Percentiles rank a stretch among this genome's conserved stretches.
These are phyloP conservation scores for Todiramphus chloris DNA, from an alignment of 2,113 vertebrate species.

Conservation along the genomic window DNA sequence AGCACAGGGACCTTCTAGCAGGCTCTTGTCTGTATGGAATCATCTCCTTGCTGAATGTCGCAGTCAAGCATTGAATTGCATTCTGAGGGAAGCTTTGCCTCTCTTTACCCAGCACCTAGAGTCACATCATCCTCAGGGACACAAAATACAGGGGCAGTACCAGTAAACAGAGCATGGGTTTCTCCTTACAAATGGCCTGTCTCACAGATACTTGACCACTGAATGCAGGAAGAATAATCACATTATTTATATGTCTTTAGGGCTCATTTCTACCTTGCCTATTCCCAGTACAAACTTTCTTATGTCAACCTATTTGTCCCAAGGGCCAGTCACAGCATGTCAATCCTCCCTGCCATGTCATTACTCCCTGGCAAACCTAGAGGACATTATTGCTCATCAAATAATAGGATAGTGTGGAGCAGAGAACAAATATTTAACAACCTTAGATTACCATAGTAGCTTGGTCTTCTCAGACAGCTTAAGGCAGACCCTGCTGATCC, in stretches of 20 bases:
- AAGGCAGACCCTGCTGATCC: background rate
- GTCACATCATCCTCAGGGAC: accelerated
- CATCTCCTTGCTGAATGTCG: background rate
- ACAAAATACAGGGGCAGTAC: background rate
- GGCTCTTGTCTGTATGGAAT: background rate
- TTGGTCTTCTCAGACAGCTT: background rate
- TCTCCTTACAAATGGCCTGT: background rate
- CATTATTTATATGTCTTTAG: background rate
- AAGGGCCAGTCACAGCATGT: background rate
- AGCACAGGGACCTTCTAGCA: background rate
- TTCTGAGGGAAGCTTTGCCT: background rate
- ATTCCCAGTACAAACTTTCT: background rate
- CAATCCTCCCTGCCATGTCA: background rate
- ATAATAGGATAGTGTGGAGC: background rate
- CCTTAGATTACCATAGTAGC: background rate
- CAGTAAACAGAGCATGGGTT: background rate
- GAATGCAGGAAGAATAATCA: background rate
- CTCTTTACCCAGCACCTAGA: background rate
- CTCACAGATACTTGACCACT: background rate
- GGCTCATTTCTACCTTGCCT: background rate
- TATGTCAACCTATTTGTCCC: background rate
- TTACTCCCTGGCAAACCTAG: background rate
- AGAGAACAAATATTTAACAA: background rate
- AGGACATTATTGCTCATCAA: background rate
- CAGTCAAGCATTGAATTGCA: background rate